phyloP scores from a whole-genome alignment of 1,140 invertebrate genomes.

The Tetramorium parvispinum region DNA sequence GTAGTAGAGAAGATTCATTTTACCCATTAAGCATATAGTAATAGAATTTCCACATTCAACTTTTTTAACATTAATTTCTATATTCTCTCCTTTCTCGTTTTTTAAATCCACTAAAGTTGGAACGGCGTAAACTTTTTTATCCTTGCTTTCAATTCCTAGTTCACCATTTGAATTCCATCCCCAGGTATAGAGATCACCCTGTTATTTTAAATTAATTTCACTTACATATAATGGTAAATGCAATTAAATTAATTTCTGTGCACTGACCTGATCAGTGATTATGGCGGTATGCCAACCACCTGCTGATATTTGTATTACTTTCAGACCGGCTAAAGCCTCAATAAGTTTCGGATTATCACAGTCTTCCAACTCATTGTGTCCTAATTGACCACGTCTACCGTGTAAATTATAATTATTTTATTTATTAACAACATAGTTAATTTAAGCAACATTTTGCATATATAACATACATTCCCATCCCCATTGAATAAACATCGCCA shows the following conservation, averaged over 20 bases:
- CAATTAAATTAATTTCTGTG: not conserved
- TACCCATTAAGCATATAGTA: constrained; percentile 87
- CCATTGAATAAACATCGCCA: constrained; percentile 92
- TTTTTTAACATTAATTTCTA: constrained; percentile 85
- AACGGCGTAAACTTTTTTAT: constrained; percentile 82
- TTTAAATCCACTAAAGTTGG: constrained; percentile 87
- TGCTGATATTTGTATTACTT: constrained; percentile 88
- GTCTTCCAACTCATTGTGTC: constrained; percentile 89
- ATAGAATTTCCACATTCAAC: constrained; percentile 90
- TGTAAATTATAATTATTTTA: constrained; percentile 48
- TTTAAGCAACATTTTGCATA: not conserved
- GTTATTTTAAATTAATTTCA: constrained; percentile 31
- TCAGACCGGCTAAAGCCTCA: constrained; percentile 91
- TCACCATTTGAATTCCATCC: constrained; percentile 96
- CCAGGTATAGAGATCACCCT: constrained; percentile 94
- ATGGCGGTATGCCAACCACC: constrained; percentile 95
- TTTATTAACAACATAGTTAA: constrained; percentile 15
- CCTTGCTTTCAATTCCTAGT: constrained; percentile 88
- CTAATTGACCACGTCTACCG: constrained; percentile 93
- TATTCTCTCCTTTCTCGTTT: constrained; percentile 82
- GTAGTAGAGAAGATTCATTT: not conserved
- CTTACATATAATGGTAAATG: not conserved
- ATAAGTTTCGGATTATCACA: constrained; percentile 88
- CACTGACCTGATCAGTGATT: constrained; percentile 87
- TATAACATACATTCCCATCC: constrained; percentile 90